Percentiles rank a stretch among this genome's conserved stretches.
These are phyloP conservation scores for Bungarus multicinctus DNA, from an alignment of 2,113 vertebrate species.

Conservation along the genomic window DNA sequence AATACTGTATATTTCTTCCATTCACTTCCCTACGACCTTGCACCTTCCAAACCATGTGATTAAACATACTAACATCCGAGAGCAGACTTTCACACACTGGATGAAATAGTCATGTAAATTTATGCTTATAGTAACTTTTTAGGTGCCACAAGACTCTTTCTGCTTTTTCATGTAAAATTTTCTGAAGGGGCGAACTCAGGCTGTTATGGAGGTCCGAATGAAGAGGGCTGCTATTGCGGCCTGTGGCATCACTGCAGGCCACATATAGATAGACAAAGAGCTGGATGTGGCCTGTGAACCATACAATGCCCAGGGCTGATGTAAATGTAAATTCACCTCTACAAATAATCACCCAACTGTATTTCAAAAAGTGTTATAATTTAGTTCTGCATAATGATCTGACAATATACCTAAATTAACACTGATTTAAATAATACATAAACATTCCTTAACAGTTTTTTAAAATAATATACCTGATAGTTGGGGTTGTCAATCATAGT, in stretches of 20 bases:
- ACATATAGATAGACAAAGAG: neutral
- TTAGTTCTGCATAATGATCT: neutral
- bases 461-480: slow-evolving; percentile 85
- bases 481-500: slow-evolving; percentile 97
- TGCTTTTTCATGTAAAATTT: neutral
- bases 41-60: neutral
- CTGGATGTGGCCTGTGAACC: neutral
- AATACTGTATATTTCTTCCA: neutral
- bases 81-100: neutral
- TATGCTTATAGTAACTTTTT: neutral
- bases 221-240: neutral
- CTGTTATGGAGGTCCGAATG: neutral
- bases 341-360: neutral
- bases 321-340: neutral
- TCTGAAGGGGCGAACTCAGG: neutral
- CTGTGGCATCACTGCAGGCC: neutral
- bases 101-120: neutral
- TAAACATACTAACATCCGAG: neutral
- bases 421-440: neutral
- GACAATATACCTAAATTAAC: neutral
- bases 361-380: neutral
- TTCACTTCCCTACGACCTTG: neutral
- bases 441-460: neutral
- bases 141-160: neutral
- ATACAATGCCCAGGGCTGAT: neutral